Evolutionary conservation across 2,888 invertebrate genomes (phyloP), one percentile per base, ranked within the genome.

Genomic region (Pheosia gnoma): DNA sequence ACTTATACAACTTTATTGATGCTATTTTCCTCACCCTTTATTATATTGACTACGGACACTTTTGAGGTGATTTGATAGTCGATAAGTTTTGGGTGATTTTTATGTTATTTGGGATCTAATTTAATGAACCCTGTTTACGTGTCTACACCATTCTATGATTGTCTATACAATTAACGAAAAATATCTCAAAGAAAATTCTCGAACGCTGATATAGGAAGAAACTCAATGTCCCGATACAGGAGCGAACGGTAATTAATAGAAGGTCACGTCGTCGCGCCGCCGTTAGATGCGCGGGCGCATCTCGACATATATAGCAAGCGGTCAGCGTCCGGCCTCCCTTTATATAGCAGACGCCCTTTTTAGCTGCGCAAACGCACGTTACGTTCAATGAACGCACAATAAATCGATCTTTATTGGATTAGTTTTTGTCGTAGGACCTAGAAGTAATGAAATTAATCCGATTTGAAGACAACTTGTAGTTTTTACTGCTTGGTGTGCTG

Each of bases 161-260:
- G 9, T 9, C 10, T 43, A 43, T 9, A 8, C 43, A 43, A 3
- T 3, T 8, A 43, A 3, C 10, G 11, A 8, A 4, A 9, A 57
- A 56, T 57, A 36, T 11, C n/a, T 5, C 10, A 41, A n/a, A 57
- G 57, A 57, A 39, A 56, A 41, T 41, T 25, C 45, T 45, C 39
- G 25, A 43, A 57, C 4, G 5, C 36, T 36, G 66, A 62, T 65
- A 54, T 70, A 61, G 73, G 77, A 80, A 80, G 75, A 75, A 78
- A 79, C 73, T 62, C 73, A 65, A 75, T 77, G 78, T 80, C 82
- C 84, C 84, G 81, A 84, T 83, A 78, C 80, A 84, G 87, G 83
- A 80, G 83, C 79, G 78, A 89, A 89, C 89, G 89, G 91, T 90
- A 90, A 91, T 91, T 90, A 89, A 89, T 89, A 89, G 89, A 89